Conservation (phyloP, 2,797 vertebrate species). For the Orientallactaga sibirica region DNA sequence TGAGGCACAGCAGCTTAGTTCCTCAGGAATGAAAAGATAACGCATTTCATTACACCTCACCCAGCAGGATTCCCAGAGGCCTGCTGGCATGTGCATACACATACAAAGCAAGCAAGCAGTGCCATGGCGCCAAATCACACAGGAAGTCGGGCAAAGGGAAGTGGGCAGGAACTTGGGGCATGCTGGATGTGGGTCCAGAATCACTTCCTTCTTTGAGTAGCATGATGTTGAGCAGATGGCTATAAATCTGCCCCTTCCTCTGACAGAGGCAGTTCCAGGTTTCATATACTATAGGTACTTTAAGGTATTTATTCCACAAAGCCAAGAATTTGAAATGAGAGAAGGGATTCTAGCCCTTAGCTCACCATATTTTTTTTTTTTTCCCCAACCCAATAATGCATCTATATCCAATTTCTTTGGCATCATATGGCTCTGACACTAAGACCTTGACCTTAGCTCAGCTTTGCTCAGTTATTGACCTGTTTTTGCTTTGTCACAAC, state of each 20-base stretch:
- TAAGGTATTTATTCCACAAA: constrained; percentile 27
- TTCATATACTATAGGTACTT: neutral
- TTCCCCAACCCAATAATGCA: neutral
- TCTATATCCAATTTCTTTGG: neutral
- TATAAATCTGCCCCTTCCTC: neutral
- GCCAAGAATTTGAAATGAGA: constrained; percentile 16
- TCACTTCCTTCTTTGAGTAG: neutral
- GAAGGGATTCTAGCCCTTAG: neutral
- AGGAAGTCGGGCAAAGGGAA: fast-evolving
- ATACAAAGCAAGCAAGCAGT: constrained; percentile 38
- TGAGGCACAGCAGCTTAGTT: constrained; percentile 13
- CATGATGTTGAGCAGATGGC: neutral
- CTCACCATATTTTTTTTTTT: constrained; percentile 5
- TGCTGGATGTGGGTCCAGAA: neutral
- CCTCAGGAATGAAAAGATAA: constrained; percentile 43
- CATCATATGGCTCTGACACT: neutral
- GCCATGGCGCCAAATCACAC: neutral
- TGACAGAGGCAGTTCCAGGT: neutral
- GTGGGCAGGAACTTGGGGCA: neutral
- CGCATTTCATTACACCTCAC: neutral
- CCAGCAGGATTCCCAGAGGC: constrained; percentile 45
- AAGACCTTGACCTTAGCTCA: neutral
- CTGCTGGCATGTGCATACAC: constrained; percentile 46
- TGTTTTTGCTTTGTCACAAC: constrained; percentile 40
- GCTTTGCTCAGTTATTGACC: neutral